Evolutionary conservation across 2,113 vertebrate genomes (phyloP), one percentile per base, ranked within the genome.

Genomic region (Alexandromys fortis): DNA sequence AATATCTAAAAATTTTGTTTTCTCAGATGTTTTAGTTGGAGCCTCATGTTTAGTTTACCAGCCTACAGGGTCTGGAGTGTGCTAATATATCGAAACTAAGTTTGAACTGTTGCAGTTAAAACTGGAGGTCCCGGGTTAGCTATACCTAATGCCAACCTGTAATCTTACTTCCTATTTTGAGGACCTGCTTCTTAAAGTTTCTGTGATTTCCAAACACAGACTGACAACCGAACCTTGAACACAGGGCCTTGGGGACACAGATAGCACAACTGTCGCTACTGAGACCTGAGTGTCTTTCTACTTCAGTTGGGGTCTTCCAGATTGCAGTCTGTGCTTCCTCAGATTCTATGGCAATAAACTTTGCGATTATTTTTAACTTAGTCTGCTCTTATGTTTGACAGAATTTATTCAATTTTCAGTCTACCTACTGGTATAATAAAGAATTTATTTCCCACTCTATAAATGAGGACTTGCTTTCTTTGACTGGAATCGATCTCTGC

Each of bases 341-440:
- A 55, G 55, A 75, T 3, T 75, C 13, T 17, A 14, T 19, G 22
- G 86, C 22, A 47, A 73, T 19, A 47, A 79, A 58, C 33, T 35
- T 78, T 3, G 8, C 26, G 26, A 24, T 5, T 42, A 14, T 93
- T 86, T 82, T 55, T 73, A 79, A 90, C 3, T 33, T 58, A 28
- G 38, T 58, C 63, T 92, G 30, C 8, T 63, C 89, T 86, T 58
- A 67, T 52, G 67, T 96, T 94, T 86, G 92, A 93, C 5, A 55
- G 67, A 42, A 78, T 2, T 33, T 63, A 45, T 49, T 70, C 63
- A 55, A 61, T 92, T 42, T 81, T 75, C 38, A 68, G 16, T 85
- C 14, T 91, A 26, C 42, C 45, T 82, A 7, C 67, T 83, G 35
- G 45, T 73, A 30, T 49, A 6, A 81, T 52, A 22, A 38, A 89